A percentile compares a stretch with the other conserved stretches of the same genome.
Conservation (phyloP, 2,888 invertebrate genomes). For the Andricus quercusramuli region DNA sequence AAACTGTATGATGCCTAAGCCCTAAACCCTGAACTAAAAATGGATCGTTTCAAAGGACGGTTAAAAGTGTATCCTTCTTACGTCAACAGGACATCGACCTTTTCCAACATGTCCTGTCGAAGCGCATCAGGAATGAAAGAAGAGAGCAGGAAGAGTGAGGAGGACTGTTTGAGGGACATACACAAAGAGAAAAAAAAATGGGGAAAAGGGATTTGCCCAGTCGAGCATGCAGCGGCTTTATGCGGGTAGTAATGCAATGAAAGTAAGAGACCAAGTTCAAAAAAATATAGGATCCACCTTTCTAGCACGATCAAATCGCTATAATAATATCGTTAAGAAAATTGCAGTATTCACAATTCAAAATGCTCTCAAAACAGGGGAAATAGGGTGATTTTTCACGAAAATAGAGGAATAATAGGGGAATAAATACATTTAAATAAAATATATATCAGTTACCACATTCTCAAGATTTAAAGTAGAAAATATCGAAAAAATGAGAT, state of each 20-base stretch:
- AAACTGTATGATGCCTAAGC: neutral
- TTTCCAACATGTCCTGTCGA: constrained; percentile 14
- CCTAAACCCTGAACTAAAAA: neutral
- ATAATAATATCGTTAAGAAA: neutral
- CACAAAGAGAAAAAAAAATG: constrained; percentile 5
- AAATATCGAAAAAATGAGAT: too few species aligned
- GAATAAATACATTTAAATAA: too few species aligned
- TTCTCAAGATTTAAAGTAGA: too few species aligned
- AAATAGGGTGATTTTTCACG: too few species aligned
- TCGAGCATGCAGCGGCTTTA: neutral
- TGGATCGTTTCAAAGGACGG: neutral
- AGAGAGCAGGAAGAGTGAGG: constrained; percentile 4
- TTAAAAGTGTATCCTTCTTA: constrained; percentile 10
- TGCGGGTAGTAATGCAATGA: constrained; percentile 9
- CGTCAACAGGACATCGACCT: constrained; percentile 18
- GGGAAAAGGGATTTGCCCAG: neutral
- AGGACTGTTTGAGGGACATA: neutral
- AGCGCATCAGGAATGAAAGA: constrained; percentile 14
- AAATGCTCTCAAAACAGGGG: too few species aligned
- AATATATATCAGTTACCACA: too few species aligned
- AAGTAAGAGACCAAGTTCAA: neutral
- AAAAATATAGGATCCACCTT: constrained; percentile 19
- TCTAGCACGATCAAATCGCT: neutral
- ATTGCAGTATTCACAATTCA: too few species aligned
- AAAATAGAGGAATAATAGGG: too few species aligned